Percentiles rank a stretch among this genome's conserved stretches.
phyloP scores from a whole-genome alignment of 2,113 vertebrate genomes.

The Shinisaurus crocodilurus region DNA sequence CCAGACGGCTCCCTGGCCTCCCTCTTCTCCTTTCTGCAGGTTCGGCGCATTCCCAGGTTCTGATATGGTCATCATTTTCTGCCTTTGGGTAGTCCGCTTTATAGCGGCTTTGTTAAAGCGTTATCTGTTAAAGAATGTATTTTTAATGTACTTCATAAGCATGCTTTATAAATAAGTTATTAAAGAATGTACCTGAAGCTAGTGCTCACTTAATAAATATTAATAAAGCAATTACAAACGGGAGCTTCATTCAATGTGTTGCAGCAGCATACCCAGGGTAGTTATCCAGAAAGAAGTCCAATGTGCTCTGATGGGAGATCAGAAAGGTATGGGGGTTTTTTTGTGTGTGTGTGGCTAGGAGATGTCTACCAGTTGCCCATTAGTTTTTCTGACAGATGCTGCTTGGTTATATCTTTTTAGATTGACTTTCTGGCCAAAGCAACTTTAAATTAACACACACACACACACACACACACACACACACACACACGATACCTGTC shows the following conservation, averaged over 20 bases:
- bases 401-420: background rate
- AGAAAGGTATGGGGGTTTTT: background rate
- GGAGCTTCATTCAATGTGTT: slow-evolving; percentile 61
- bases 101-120: slow-evolving; percentile 63
- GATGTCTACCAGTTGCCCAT: background rate
- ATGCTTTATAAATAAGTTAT: slow-evolving; percentile 78
- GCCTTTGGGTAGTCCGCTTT: slow-evolving; percentile 63
- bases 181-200: slow-evolving; percentile 76
- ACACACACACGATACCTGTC: background rate
- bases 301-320: background rate
- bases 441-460: background rate
- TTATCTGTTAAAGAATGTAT: slow-evolving; percentile 80
- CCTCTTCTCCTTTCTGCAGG: background rate
- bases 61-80: slow-evolving; percentile 49
- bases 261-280: slow-evolving; percentile 37
- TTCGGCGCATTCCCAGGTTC: slow-evolving; percentile 24
- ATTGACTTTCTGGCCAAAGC: background rate
- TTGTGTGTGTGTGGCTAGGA: background rate
- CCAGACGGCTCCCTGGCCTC: background rate
- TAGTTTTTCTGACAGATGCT: background rate
- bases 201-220: slow-evolving; percentile 80
- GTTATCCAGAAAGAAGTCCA: slow-evolving; percentile 45
- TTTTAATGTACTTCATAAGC: slow-evolving; percentile 81
- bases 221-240: slow-evolving; percentile 76
- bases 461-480: background rate